Percentiles rank a stretch among this genome's conserved stretches.
Evolutionary conservation across 2,888 invertebrate genomes (phyloP).

Genomic region (Cosmia pyralina): DNA sequence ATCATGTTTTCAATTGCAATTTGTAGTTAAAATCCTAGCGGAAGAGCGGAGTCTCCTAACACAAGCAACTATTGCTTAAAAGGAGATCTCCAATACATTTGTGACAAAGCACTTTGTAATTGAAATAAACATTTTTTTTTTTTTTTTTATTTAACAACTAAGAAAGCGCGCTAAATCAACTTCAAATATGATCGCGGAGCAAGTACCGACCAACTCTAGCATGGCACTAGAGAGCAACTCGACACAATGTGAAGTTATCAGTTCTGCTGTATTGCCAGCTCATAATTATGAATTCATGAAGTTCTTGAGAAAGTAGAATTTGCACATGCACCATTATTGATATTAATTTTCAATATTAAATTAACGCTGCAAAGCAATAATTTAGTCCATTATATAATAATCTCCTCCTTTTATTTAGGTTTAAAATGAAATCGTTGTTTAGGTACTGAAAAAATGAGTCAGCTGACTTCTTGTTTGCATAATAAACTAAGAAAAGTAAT

Average conservation of each 20-base stretch:
- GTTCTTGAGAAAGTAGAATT: not conserved
- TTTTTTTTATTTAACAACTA: no score
- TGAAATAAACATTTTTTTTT: no score
- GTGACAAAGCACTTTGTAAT: no score
- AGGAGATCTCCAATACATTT: no score
- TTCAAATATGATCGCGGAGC: conserved; percentile 30
- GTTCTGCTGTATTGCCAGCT: conserved; percentile 14
- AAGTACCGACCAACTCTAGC: conserved; percentile 28
- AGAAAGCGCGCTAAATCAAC: conserved; percentile 35
- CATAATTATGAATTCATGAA: conserved; percentile 23
- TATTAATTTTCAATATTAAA: conserved; percentile 8
- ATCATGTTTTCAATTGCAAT: no score
- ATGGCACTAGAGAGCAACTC: conserved; percentile 38
- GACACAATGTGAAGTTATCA: conserved; percentile 42
- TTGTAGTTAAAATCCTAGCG: no score
- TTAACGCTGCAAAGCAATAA: not conserved
- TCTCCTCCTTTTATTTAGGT: no score
- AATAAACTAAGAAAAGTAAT: conserved; percentile 27
- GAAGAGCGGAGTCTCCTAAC: no score
- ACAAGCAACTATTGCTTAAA: no score
- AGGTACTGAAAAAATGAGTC: no score
- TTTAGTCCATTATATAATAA: no score
- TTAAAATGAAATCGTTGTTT: no score
- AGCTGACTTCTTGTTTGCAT: not conserved
- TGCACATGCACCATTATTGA: not conserved